phyloP scores from a whole-genome alignment of 2,888 invertebrate genomes.

The Blastobasis adustella region DNA sequence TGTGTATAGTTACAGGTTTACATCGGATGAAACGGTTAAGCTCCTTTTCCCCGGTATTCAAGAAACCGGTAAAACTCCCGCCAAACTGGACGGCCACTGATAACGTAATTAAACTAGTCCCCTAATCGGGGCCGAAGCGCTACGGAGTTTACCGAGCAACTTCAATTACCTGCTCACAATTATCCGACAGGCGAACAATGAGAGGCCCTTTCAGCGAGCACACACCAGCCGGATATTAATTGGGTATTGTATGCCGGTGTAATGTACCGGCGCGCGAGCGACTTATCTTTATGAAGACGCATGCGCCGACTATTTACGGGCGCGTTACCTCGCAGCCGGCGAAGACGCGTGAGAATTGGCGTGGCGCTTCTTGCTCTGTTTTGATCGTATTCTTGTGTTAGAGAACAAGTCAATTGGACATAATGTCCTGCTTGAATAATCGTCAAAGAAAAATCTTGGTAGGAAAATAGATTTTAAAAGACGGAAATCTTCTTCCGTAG shows the following conservation, averaged over 20 bases:
- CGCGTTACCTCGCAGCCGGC: slow-evolving; percentile 9
- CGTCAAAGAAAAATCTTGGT: too few species aligned
- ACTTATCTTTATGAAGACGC: slow-evolving; percentile 37
- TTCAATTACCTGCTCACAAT: slow-evolving; percentile 25
- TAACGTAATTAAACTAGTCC: not conserved
- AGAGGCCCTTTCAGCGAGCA: slow-evolving; percentile 19
- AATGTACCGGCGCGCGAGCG: slow-evolving; percentile 27
- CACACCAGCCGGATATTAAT: slow-evolving; percentile 30
- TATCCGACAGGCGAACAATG: slow-evolving; percentile 19
- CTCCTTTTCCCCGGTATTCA: too few species aligned
- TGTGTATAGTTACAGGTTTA: too few species aligned
- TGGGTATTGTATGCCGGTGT: slow-evolving; percentile 35
- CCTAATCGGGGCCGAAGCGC: not conserved
- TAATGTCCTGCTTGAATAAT: too few species aligned
- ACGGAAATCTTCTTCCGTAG: too few species aligned
- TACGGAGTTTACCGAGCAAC: not conserved
- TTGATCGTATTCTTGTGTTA: too few species aligned
- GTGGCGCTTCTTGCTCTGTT: too few species aligned
- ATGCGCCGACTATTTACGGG: slow-evolving; percentile 13
- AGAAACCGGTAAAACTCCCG: too few species aligned
- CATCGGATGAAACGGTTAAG: too few species aligned
- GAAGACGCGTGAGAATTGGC: too few species aligned
- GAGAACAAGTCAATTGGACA: too few species aligned
- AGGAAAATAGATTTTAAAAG: too few species aligned
- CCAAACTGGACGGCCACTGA: not conserved